These are phyloP conservation scores for Tetraodon nigroviridis DNA, from an alignment of 2,113 vertebrate species.

Conservation along the genomic window DNA sequence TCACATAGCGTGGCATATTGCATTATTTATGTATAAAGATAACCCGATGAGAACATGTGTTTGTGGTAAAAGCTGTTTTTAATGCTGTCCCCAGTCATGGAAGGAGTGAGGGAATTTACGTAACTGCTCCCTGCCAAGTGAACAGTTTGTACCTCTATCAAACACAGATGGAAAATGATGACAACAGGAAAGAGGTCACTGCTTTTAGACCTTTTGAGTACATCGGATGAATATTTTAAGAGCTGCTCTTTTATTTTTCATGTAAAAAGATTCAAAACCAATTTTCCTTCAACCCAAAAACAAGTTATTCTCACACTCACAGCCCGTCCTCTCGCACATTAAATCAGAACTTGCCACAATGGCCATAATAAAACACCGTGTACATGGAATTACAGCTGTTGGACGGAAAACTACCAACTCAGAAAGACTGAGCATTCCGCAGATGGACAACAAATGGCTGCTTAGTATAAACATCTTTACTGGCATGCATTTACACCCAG, in stretches of 20 bases:
- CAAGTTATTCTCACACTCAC: no score
- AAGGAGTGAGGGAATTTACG: conserved; percentile 43
- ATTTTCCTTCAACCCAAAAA: no score
- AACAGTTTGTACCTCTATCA: conserved; percentile 39
- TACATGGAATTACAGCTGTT: no score
- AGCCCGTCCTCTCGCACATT: no score
- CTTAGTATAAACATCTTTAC: no score
- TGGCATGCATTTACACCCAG: no score
- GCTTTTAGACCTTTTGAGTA: neutral
- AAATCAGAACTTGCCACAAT: no score
- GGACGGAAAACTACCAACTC: no score
- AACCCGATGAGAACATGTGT: conserved; percentile 12
- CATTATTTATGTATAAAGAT: neutral
- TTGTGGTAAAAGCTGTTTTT: conserved; percentile 27
- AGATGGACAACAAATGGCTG: no score
- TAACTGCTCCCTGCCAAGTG: conserved; percentile 49
- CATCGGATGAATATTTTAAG: neutral
- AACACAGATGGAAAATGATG: conserved; percentile 20
- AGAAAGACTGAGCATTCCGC: no score
- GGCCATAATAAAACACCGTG: no score
- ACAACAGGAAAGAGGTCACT: conserved; percentile 2
- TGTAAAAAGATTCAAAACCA: neutral
- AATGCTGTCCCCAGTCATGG: conserved; percentile 31
- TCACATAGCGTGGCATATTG: no score
- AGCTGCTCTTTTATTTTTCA: neutral